Evolutionary conservation across 2,888 invertebrate genomes (phyloP), one percentile per base, ranked within the genome.

Genomic region (Scaptomyza cyrtandrae): DNA sequence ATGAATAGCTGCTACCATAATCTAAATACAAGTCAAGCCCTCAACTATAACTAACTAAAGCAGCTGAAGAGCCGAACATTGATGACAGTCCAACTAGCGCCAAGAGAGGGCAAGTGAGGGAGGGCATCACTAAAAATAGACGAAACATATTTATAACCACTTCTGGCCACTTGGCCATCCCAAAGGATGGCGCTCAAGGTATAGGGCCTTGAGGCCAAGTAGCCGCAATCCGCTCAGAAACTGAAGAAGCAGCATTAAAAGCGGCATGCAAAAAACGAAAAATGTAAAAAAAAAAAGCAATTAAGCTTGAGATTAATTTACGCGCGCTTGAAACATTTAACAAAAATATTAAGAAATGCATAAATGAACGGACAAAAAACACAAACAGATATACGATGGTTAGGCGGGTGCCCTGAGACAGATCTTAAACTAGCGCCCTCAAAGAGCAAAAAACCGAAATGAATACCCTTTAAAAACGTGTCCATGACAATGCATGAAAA

Each of bases 291-390:
- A 66, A 39, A 88, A 88, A 88, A 89, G 88, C 88, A 88, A 88
- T 89, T 88, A 89, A 89, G 88, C 81, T 86, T 69, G 77, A 88
- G 88, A 88, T 89, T 89, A 88, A 88, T 88, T 86, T 86, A 86
- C 80, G 76, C 72, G 69, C 80, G 75, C 88, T 87, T 72, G 69
- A 72, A 82, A 82, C 88, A 86, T 86, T 89, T 77, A 85, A 85
- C 87, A 71, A 71, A 85, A 85, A 88, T 87, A 88, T 87, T 85
- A 75, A 85, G 70, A 81, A 73, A 81, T 41, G 16, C 71, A 68
- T 79, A 85, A 88, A 79, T 78, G 86, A 86, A 72, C 43, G 61
- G 67, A 60, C 54, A 48, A 52, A 57, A 56, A 35, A 33, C 5
- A 10, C 10, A 10, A 33, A 31, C 1, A n/a, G 9, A 33, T 10